Base-by-base conservation (phyloP, 2,888 invertebrate species). In the Thalpophila matura region DNA sequence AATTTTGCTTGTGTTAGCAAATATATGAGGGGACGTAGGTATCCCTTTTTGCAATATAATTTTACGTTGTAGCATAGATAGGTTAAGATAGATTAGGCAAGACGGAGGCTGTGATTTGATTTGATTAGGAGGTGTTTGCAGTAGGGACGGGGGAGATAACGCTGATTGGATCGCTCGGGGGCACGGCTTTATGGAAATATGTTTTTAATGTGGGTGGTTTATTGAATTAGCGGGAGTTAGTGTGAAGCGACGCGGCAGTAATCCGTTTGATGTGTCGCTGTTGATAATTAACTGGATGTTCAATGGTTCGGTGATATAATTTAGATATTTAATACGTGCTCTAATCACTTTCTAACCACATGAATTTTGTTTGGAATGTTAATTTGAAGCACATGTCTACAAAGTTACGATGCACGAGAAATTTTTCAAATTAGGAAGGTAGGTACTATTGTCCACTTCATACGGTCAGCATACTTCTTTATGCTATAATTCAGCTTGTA, bases 91-190 rank as follows among this genome's bases (percentile, higher is more conserved):
- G 94, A 95, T 95, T 93, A 93, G 91, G 92, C 91, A 93, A 93
- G 93, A 91, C 90, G 92, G 94, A 94, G 93, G 92, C 93, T 94
- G 94, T 89, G 94, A 95, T 95, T 95, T 94, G 94, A 95, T 95
- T 94, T 94, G 94, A 94, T 95, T 94, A 94, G 94, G 92, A 94
- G 94, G 94, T 95, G 94, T 94, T 93, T 85, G 93, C 87, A 83
- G 88, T 82, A 84, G 90, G 92, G 89, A 84, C 84, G 91, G 91
- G 91, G 89, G 89, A 93, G 94, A 94, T 94, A 94, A 93, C 88
- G 85, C 85, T 92, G 94, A 95, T 94, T 93, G 94, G 93, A 93
- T 93, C 93, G 91, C 86, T 76, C 82, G 86, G 86, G 85, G 82
- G 87, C 81, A 82, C 85, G 81, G 83, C 84, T 86, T 90, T 91